These are phyloP conservation scores for Hydrotaea cyrtoneurina DNA, from an alignment of 2,888 invertebrate genomes.

Conservation along the genomic window DNA sequence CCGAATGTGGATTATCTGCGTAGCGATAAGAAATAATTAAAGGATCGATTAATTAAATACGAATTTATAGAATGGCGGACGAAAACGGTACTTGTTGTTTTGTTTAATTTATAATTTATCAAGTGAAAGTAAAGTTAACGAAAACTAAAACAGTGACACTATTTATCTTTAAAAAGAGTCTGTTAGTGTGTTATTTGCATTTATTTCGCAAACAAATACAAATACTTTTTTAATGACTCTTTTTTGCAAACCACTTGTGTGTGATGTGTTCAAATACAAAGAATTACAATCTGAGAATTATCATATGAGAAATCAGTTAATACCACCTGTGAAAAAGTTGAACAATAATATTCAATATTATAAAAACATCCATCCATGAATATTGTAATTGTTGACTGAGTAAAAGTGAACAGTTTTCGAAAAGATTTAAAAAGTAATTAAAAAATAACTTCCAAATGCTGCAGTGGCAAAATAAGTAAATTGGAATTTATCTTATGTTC, in stretches of 20 bases:
- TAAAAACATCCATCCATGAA: no score
- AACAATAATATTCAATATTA: not conserved
- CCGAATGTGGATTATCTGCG: slow-evolving; percentile 16
- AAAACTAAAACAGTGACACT: no score
- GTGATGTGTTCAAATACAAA: not conserved
- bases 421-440: no score
- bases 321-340: not conserved
- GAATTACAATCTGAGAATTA: not conserved
- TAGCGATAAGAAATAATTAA: slow-evolving; percentile 16
- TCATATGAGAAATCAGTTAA: not conserved
- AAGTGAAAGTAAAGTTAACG: no score
- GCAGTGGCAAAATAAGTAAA: no score
- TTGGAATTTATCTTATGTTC: no score
- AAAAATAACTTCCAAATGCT: no score
- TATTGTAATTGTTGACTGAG: not conserved
- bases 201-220: slow-evolving; percentile 7
- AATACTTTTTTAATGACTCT: slow-evolving; percentile 10
- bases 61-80: slow-evolving; percentile 63
- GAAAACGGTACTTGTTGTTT: slow-evolving; percentile 67
- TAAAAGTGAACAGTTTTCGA: no score
- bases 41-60: not conserved
- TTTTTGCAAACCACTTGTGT: not conserved
- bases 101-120: not conserved
- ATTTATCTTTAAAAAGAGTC: no score
- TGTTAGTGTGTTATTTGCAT: no score